phyloP scores from a whole-genome alignment of 2,113 vertebrate species.

The Deroptyus accipitrinus region DNA sequence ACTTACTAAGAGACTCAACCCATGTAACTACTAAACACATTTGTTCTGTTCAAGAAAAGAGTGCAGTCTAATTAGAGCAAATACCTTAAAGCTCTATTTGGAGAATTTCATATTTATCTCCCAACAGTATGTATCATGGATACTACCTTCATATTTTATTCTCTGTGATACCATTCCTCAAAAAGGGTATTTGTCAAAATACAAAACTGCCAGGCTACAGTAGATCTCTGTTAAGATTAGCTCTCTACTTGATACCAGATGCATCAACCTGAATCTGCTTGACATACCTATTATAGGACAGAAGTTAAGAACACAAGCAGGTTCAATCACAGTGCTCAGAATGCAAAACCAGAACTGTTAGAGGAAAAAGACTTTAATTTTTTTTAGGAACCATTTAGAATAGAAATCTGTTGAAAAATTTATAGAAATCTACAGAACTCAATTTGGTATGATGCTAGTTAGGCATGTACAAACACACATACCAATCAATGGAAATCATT shows the following conservation, averaged over 20 bases:
- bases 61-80: not conserved
- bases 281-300: not conserved
- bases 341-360: not conserved
- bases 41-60: not conserved
- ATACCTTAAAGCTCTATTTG: not conserved
- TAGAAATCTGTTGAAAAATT: not conserved
- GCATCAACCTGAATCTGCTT: constrained; percentile 24
- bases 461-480: not conserved
- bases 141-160: not conserved
- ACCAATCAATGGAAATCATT: not conserved
- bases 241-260: constrained; percentile 1
- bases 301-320: not conserved
- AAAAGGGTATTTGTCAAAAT: not conserved
- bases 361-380: not conserved
- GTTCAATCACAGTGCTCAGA: not conserved
- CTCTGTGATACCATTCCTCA: not conserved
- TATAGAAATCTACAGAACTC: not conserved
- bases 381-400: not conserved
- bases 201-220: constrained; percentile 9
- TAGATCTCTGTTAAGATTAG: not conserved
- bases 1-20: not conserved
- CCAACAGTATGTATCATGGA: not conserved
- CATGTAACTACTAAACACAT: not conserved
- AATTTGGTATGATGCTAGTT: not conserved
- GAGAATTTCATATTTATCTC: not conserved